Base-by-base conservation (phyloP, 2,797 vertebrate genomes). In the Novumbra hubbsi region DNA sequence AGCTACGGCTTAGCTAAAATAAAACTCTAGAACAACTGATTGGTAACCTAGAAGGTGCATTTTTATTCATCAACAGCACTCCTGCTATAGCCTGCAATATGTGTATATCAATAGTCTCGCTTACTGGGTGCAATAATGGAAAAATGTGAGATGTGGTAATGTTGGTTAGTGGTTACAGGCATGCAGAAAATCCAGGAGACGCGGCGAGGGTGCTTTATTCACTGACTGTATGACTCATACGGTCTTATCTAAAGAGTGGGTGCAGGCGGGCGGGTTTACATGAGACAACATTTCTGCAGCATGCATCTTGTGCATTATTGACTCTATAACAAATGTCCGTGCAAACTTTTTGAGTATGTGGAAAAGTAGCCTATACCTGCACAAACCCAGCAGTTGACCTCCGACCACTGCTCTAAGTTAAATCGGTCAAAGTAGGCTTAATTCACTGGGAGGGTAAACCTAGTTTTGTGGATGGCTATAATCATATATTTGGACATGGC, bases 171-270 rank as follows among this genome's bases (percentile, higher is more conserved):
- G 41, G 73, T 74, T 77, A 77, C 76, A 77, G 81, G 78, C 76
- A 79, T 80, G 72, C 76, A 80, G 72, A 83, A 11, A 69, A 79
- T 78, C 63, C 74, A 75, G 73, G 65, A 78, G 77, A 74, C 81
- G 83, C 45, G 27, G 82, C 75, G 4, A 55, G 21, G 83, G 83
- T 81, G 84, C 78, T 83, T 87, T 84, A 76, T 83, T 88, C 89
- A 81, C 84, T 72, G 82, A 83, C 86, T 89, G 87, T 86, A 90
- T 92, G 91, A 92, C 86, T 92, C 91, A 91, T 90, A 87, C 85
- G 85, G 89, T 88, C 80, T 89, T 90, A 90, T 88, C 87, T 90
- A 79, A 87, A 88, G 87, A 88, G 83, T 86, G 88, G 82, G 24
- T 32, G 49, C 50, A 27, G 89, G 85, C 81, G 85, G 86, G 79